Evolutionary conservation across 2,797 vertebrate species (phyloP).

Genomic region (Malacoraja senta): DNA sequence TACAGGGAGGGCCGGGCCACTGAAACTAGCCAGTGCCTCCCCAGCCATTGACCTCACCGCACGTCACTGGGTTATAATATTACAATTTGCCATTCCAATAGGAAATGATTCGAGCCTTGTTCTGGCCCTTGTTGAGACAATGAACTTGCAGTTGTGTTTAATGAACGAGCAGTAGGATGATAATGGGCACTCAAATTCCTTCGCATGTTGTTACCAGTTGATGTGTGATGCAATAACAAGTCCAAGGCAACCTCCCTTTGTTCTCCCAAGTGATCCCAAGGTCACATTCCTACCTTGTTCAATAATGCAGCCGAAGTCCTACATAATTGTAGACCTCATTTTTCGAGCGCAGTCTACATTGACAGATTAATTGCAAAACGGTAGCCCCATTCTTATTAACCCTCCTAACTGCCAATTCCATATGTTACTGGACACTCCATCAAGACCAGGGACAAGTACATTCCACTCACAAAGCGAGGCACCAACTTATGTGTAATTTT

Average conservation of each 20-base stretch:
- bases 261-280: constrained; percentile 11
- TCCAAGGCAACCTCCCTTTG: neutral
- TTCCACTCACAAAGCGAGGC: neutral
- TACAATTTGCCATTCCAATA: neutral
- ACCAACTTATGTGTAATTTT: too few relatives aligned
- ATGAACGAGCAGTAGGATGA: neutral
- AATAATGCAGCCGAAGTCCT: neutral
- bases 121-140: neutral
- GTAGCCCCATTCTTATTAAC: neutral
- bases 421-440: neutral
- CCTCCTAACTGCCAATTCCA: neutral
- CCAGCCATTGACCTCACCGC: too few relatives aligned
- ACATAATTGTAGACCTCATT: constrained; percentile 16
- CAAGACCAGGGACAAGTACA: neutral
- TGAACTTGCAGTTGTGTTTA: neutral
- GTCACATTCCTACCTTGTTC: neutral
- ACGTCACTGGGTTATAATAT: neutral
- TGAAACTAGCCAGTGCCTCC: too few relatives aligned
- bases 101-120: neutral
- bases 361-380: constrained; percentile 23
- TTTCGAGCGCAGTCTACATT: neutral
- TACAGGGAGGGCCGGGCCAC: too few relatives aligned
- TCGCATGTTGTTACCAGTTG: neutral
- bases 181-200: neutral
- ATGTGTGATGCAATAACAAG: neutral